A percentile compares a stretch with the other conserved stretches of the same genome.
These are phyloP conservation scores for Gavia stellata DNA, from an alignment of 2,113 vertebrate genomes.

Conservation along the genomic window DNA sequence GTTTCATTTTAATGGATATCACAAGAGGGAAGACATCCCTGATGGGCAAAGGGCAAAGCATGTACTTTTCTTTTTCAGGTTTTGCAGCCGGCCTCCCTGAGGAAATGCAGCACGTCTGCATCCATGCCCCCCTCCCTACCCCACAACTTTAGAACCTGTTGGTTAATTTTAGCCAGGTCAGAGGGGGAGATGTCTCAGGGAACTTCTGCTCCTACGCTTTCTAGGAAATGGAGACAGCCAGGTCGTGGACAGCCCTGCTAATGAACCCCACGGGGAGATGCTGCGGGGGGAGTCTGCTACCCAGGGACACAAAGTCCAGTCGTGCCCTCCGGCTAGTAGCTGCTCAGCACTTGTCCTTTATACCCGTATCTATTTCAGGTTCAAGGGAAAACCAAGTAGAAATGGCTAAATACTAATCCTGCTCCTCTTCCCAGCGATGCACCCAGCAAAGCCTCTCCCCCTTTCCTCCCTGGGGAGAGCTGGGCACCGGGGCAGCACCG, in stretches of 20 bases:
- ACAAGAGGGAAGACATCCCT: neutral
- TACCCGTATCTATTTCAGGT: neutral
- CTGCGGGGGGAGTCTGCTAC: neutral
- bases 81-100: neutral
- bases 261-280: rapidly evolving
- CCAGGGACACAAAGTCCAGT: too few species aligned
- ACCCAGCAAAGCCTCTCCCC: neutral
- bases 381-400: neutral
- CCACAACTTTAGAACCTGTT: neutral
- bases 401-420: neutral
- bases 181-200: neutral
- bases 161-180: neutral
- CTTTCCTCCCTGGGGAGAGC: neutral
- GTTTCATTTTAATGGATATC: neutral
- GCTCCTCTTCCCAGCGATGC: neutral
- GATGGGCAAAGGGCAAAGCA: neutral
- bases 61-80: neutral
- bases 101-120: rapidly evolving
- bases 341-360: neutral
- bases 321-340: neutral
- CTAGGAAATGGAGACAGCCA: neutral
- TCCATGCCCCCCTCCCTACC: neutral
- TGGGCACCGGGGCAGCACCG: rapidly evolving
- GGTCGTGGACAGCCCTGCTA: neutral
- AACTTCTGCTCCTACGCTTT: neutral